These are phyloP conservation scores for Caenorhabditis becei DNA, from an alignment of 2,888 invertebrate genomes.

Conservation along the genomic window DNA sequence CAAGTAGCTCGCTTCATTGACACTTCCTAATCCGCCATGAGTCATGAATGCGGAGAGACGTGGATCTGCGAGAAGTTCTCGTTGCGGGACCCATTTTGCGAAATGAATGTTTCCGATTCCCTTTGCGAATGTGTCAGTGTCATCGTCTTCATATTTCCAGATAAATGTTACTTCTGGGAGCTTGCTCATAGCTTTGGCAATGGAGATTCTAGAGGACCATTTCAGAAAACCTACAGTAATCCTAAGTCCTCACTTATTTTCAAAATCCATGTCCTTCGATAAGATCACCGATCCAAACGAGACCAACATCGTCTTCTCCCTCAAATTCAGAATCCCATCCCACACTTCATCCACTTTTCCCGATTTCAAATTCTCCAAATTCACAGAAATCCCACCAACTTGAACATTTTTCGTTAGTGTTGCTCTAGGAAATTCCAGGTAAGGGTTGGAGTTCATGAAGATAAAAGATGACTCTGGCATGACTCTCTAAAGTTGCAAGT, in stretches of 20 bases:
- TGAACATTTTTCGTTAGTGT: constrained; percentile 51
- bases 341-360: constrained; percentile 33
- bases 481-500: background rate
- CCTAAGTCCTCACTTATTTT: constrained; percentile 32
- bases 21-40: constrained; percentile 60
- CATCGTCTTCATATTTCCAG: constrained; percentile 70
- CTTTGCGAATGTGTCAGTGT: constrained; percentile 39
- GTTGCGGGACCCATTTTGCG: constrained; percentile 73
- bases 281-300: constrained; percentile 55
- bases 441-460: constrained; percentile 58
- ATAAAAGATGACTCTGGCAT: background rate
- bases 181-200: constrained; percentile 32
- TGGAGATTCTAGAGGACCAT: too few relatives aligned
- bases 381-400: constrained; percentile 44
- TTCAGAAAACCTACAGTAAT: too few relatives aligned
- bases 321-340: constrained; percentile 30
- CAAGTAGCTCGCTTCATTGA: constrained; percentile 50
- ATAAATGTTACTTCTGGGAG: constrained; percentile 68
- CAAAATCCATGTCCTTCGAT: constrained; percentile 42
- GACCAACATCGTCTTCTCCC: constrained; percentile 43
- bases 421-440: constrained; percentile 60
- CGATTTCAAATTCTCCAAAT: constrained; percentile 14
- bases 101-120: constrained; percentile 65
- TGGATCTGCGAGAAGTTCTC: constrained; percentile 61
- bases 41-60: constrained; percentile 59